Percentiles rank a stretch among this genome's conserved stretches.
These are phyloP conservation scores for Callimorpha dominula DNA, from an alignment of 2,888 invertebrate genomes.

Conservation along the genomic window DNA sequence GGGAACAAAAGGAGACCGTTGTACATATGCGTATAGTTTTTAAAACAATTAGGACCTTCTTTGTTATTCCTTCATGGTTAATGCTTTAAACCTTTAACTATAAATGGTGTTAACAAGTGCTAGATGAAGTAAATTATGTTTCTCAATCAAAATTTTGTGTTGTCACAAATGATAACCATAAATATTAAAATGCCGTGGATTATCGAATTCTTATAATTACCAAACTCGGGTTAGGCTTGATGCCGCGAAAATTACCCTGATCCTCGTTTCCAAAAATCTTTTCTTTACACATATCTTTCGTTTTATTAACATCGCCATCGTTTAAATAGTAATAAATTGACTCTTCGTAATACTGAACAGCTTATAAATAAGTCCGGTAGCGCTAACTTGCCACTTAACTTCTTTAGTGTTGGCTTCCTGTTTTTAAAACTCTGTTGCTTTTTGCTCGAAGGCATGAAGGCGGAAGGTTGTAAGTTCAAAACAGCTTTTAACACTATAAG, in stretches of 20 bases:
- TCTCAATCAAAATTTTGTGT: too few species aligned
- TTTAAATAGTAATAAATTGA: slow-evolving; percentile 50
- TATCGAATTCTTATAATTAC: too few species aligned
- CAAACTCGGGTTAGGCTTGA: neutral
- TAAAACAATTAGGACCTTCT: neutral
- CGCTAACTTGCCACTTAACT: slow-evolving; percentile 84
- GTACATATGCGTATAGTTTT: neutral
- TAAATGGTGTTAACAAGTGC: too few species aligned
- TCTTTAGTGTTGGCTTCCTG: slow-evolving; percentile 82
- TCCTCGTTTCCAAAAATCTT: neutral
- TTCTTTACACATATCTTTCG: neutral
- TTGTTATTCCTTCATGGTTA: too few species aligned
- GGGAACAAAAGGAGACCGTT: slow-evolving; percentile 15
- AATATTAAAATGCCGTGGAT: neutral
- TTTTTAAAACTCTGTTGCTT: slow-evolving; percentile 79
- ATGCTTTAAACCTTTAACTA: too few species aligned
- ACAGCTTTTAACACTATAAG: slow-evolving; percentile 79
- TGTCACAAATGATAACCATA: neutral
- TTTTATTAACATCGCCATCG: neutral
- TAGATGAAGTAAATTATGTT: too few species aligned
- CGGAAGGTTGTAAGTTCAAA: slow-evolving; percentile 79
- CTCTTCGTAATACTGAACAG: slow-evolving; percentile 70
- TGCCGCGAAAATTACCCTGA: neutral
- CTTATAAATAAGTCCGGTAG: slow-evolving; percentile 78
- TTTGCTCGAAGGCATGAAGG: slow-evolving; percentile 73